A percentile compares a stretch with the other conserved stretches of the same genome.
phyloP scores from a whole-genome alignment of 2,888 invertebrate genomes.

The Dolichopus griseipennis region DNA sequence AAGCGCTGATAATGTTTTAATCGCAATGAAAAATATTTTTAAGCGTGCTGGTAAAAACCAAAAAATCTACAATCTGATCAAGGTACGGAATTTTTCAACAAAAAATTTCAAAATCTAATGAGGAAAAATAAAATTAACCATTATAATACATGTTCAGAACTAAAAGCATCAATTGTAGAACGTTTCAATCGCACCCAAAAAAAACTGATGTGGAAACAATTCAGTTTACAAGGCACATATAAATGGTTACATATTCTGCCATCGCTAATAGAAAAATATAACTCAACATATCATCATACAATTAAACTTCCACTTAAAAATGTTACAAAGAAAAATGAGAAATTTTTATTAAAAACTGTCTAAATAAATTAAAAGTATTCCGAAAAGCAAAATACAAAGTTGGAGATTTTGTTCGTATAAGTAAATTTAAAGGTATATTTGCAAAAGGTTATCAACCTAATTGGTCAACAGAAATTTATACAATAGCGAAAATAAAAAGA shows the following conservation, averaged over 20 bases:
- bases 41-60: conserved; percentile 17
- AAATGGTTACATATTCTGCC: conserved; percentile 19
- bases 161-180: conserved; percentile 30
- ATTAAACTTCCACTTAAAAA: conserved; percentile 30
- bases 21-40: conserved; percentile 16
- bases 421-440: conserved; percentile 30
- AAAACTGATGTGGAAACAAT: conserved; percentile 23
- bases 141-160: conserved; percentile 22
- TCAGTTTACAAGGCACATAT: conserved; percentile 15
- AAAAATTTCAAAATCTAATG: conserved; percentile 26
- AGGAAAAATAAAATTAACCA: conserved; percentile 21
- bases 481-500: conserved; percentile 26
- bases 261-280: conserved; percentile 27
- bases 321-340: conserved; percentile 30
- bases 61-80: conserved; percentile 30
- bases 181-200: conserved; percentile 13
- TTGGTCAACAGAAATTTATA: conserved; percentile 35
- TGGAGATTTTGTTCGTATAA: conserved; percentile 32
- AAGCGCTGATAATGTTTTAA: conserved; percentile 10
- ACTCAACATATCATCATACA: conserved; percentile 32
- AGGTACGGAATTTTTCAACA: conserved; percentile 31
- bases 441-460: conserved; percentile 33
- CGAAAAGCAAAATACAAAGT: conserved; percentile 21
- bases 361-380: conserved; percentile 26
- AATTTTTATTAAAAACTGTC: conserved; percentile 23